Evolutionary conservation across 2,888 invertebrate species (phyloP), one percentile per base, ranked within the genome.

Genomic region (Aricia artaxerxes): DNA sequence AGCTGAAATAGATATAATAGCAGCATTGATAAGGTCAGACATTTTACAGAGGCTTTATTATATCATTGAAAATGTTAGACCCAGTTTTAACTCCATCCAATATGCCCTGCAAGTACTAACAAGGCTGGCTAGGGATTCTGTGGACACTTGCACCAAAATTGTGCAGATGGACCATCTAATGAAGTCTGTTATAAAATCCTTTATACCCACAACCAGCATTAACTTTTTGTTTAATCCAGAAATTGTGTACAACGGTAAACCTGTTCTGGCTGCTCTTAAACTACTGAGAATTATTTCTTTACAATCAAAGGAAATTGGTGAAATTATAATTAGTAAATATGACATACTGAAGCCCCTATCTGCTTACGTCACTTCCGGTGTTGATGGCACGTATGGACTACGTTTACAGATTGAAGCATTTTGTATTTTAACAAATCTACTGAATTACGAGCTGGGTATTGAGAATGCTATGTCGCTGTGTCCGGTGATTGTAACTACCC

Each of bases 1-100:
- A 79, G 96, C 97, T 9, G 97, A 98, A 92, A 95, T 96, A 53
- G 98, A 99, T 94, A 92, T 98, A 4, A 95, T 98, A 64, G 95
- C 96, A 83, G 97, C 97, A 81, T 91, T 97, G 44, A 86, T 97
- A 31, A 95, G 98, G 84, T 97, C 97, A 13, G 96, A 97, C 87
- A 96, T 98, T 82, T 89, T 98, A 40, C 95, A 96, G 81, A 95
- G 98, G 88, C 87, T 89, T 80, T 97, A 97, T 82, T 98, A 98
- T 84, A 96, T 98, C 83, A 90, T 98, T 80, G 96, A 95, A 80
- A 95, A 94, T 73, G 90, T 97, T 35, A 95, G 95, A 84, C 97
- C 97, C 0, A 95, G 96, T 80, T 96, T 97, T 57, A 96, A 96
- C 84, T 97, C 97, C 80, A 96, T 98, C 0, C 95, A 96, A 24